phyloP scores from a whole-genome alignment of 2,113 vertebrate genomes.

The Lophura nycthemera region DNA sequence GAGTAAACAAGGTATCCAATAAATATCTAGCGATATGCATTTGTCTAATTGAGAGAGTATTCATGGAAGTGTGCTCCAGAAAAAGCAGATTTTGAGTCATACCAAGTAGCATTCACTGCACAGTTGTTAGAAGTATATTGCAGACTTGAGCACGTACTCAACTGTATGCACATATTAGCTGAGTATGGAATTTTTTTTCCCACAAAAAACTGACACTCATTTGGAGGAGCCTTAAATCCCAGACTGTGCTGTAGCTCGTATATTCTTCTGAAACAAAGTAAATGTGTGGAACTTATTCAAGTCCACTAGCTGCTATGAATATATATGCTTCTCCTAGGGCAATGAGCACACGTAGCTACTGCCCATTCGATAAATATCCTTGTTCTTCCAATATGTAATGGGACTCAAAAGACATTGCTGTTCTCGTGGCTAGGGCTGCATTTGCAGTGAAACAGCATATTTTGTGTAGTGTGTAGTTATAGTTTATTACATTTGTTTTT shows the following conservation, averaged over 20 bases:
- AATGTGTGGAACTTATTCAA: background rate
- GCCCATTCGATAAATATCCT: conserved; percentile 55
- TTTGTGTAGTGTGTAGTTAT: background rate
- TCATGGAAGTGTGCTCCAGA: conserved; percentile 5
- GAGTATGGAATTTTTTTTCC: background rate
- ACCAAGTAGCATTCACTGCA: background rate
- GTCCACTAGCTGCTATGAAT: conserved; percentile 26
- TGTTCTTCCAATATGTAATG: conserved; percentile 1
- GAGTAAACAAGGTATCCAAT: background rate
- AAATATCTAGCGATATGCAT: background rate
- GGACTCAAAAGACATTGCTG: conserved; percentile 46
- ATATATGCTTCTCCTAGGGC: conserved; percentile 46
- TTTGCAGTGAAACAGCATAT: conserved; percentile 15
- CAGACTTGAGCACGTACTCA: background rate
- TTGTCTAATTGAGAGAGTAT: conserved; percentile 27
- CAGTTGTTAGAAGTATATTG: background rate
- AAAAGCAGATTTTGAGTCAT: conserved; percentile 20
- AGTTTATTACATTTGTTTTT: conserved; percentile 56
- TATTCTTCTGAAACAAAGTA: conserved; percentile 14
- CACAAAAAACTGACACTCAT: background rate
- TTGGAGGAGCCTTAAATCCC: conserved; percentile 21
- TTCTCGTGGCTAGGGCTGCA: background rate
- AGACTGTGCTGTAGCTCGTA: background rate
- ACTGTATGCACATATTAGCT: background rate
- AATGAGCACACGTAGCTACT: conserved; percentile 37